Evolutionary conservation across 2,797 vertebrate species (phyloP).

Genomic region (Micropoecilia bifurca): DNA sequence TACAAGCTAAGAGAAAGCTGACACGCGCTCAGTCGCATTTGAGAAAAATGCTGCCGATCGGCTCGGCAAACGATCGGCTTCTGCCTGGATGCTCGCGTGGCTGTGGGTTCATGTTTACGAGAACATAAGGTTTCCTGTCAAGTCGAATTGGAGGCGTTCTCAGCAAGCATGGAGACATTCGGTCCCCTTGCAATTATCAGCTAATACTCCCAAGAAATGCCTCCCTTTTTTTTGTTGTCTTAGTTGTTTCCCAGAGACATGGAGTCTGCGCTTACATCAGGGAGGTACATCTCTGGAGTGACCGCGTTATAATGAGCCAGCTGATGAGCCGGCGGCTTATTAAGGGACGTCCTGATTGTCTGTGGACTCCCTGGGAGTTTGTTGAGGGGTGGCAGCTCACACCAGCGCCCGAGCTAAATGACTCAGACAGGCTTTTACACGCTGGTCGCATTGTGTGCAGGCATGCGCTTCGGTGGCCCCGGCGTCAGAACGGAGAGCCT

Average conservation of each 20-base stretch:
- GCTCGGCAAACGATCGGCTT: neutral
- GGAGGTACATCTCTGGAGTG: slow-evolving; percentile 59
- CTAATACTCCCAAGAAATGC: slow-evolving; percentile 49
- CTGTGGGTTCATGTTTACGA: neutral
- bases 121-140: neutral
- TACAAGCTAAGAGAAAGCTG: neutral
- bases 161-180: slow-evolving; percentile 36
- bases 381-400: slow-evolving; percentile 26
- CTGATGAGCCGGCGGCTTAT: slow-evolving; percentile 61
- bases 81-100: neutral
- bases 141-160: neutral
- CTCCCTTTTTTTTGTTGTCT: neutral
- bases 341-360: slow-evolving; percentile 61
- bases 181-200: slow-evolving; percentile 73
- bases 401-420: slow-evolving; percentile 29
- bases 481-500: slow-evolving; percentile 41
- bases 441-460: slow-evolving; percentile 11
- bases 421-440: slow-evolving; percentile 43
- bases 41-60: slow-evolving; percentile 2
- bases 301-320: slow-evolving; percentile 61
- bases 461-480: slow-evolving; percentile 26
- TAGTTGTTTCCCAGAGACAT: slow-evolving; percentile 12
- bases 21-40: neutral
- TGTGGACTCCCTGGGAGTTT: slow-evolving; percentile 38
- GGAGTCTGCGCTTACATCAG: slow-evolving; percentile 18